These are phyloP conservation scores for Clamator glandarius DNA, from an alignment of 2,797 vertebrate species.

Conservation along the genomic window DNA sequence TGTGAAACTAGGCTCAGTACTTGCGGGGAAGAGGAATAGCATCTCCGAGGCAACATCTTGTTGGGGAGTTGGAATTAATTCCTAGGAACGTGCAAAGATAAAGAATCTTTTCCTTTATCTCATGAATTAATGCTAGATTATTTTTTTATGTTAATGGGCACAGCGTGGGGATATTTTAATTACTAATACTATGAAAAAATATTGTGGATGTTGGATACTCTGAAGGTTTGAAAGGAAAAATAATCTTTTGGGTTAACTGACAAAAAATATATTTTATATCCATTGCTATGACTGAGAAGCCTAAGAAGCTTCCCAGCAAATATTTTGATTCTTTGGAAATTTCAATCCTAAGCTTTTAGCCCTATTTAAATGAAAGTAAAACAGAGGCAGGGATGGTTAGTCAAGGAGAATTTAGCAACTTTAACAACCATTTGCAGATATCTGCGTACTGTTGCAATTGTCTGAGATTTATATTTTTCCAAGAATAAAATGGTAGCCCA, in stretches of 20 bases:
- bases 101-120: neutral
- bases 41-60: neutral
- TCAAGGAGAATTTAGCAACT: neutral
- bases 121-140: neutral
- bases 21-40: neutral
- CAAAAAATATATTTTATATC: neutral
- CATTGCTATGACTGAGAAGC: neutral
- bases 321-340: neutral
- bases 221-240: neutral
- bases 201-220: neutral
- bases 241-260: neutral
- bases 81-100: neutral
- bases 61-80: neutral
- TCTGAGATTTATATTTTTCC: neutral
- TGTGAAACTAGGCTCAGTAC: neutral
- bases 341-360: neutral
- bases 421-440: neutral
- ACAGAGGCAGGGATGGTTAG: neutral
- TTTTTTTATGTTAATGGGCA: neutral
- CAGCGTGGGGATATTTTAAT: neutral
- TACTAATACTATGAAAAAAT: neutral
- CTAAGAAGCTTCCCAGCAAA: neutral
- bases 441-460: neutral
- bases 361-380: neutral
- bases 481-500: neutral